A percentile compares a stretch with the other conserved stretches of the same genome.
These are phyloP conservation scores for Drosophila cracens DNA, from an alignment of 2,888 invertebrate genomes.

Conservation along the genomic window DNA sequence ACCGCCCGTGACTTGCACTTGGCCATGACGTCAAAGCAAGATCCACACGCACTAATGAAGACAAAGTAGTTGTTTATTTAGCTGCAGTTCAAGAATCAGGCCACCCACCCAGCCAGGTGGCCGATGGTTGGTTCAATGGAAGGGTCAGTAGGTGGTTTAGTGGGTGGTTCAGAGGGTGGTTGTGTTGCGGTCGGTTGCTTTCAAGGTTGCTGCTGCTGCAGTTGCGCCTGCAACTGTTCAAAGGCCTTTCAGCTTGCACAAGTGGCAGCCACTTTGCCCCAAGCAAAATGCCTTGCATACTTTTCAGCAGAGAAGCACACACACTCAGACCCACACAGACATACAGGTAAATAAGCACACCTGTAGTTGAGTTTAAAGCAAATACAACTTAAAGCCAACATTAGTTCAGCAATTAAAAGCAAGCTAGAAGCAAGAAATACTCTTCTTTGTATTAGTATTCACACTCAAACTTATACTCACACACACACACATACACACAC, in stretches of 20 bases:
- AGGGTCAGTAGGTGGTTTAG: neutral
- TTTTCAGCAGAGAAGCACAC: slow-evolving; percentile 38
- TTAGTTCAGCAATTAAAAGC: slow-evolving; percentile 47
- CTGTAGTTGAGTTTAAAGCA: slow-evolving; percentile 5
- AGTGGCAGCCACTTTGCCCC: slow-evolving; percentile 45
- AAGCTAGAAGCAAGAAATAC: slow-evolving; percentile 34
- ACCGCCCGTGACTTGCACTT: slow-evolving; percentile 49
- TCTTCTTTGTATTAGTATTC: slow-evolving; percentile 23
- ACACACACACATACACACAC: slow-evolving; percentile 15
- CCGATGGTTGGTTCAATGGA: neutral
- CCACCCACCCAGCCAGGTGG: slow-evolving; percentile 1
- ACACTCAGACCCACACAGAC: neutral
- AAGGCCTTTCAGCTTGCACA: slow-evolving; percentile 24
- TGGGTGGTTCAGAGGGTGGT: neutral
- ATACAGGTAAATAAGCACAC: slow-evolving; percentile 6
- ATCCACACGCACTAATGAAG: slow-evolving; percentile 58
- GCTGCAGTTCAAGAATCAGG: slow-evolving; percentile 25
- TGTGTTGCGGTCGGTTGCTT: neutral
- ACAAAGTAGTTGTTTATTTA: slow-evolving; percentile 62
- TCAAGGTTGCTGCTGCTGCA: slow-evolving; percentile 49
- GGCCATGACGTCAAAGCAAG: slow-evolving; percentile 64
- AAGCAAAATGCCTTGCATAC: slow-evolving; percentile 62
- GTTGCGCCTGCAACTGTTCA: slow-evolving; percentile 27
- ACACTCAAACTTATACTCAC: slow-evolving; percentile 10
- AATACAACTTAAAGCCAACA: slow-evolving; percentile 37